Evolutionary conservation across 2,888 invertebrate species (phyloP).

Genomic region (Hylaea fasciaria): DNA sequence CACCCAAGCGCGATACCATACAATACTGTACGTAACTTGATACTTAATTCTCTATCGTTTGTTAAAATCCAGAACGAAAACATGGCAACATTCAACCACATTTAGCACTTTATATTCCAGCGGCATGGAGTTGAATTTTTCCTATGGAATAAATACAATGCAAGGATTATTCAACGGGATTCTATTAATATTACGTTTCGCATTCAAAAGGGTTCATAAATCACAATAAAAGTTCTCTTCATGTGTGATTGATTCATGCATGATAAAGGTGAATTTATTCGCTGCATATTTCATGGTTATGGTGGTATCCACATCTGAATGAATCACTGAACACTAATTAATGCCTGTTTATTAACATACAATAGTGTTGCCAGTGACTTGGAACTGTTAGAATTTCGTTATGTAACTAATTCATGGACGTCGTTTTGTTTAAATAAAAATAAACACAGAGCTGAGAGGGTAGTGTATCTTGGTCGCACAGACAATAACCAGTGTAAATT

Average conservation of each 20-base stretch:
- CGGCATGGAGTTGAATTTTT: background rate
- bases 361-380: conserved; percentile 1
- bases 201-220: conserved; percentile 25
- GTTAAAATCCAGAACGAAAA: too few relatives aligned
- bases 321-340: background rate
- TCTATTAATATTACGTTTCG: conserved; percentile 4
- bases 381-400: background rate
- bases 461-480: too few relatives aligned
- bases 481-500: too few relatives aligned
- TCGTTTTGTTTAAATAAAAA: background rate
- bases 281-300: conserved; percentile 10
- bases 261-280: conserved; percentile 12
- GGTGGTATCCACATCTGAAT: background rate
- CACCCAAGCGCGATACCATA: too few relatives aligned
- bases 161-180: background rate
- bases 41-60: too few relatives aligned
- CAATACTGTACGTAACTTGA: too few relatives aligned
- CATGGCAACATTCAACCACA: too few relatives aligned
- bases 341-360: background rate
- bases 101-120: too few relatives aligned
- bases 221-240: conserved; percentile 32
- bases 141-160: conserved; percentile 3
- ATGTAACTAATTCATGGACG: background rate
- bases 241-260: conserved; percentile 26
- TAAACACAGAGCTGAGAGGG: too few relatives aligned